A percentile compares a stretch with the other conserved stretches of the same genome.
Evolutionary conservation across 2,888 invertebrate genomes (phyloP).

Genomic region (Lasioglossum marginatum): DNA sequence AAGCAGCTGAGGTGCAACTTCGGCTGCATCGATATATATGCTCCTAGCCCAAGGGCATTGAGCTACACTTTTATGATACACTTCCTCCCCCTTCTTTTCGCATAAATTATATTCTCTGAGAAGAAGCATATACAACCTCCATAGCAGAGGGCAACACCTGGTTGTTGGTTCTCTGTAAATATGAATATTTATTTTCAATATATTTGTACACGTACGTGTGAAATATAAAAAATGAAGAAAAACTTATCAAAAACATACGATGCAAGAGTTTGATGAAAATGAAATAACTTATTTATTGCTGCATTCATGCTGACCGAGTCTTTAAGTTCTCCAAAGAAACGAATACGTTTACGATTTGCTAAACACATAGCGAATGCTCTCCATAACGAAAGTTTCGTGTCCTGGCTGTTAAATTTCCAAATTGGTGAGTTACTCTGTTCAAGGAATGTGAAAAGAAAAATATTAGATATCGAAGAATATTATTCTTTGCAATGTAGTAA

Average conservation of each 20-base stretch:
- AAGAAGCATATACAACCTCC: constrained; percentile 88
- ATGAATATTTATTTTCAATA: neutral
- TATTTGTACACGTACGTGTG: neutral
- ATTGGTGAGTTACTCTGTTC: constrained; percentile 84
- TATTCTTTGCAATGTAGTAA: constrained; percentile 1
- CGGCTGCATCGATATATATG: constrained; percentile 88
- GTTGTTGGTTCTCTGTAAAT: constrained; percentile 79
- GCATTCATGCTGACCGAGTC: constrained; percentile 72
- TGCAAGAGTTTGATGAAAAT: constrained; percentile 77
- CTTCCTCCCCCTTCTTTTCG: constrained; percentile 80
- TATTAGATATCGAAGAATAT: constrained; percentile 26
- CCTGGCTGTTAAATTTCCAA: constrained; percentile 85
- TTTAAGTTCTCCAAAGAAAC: constrained; percentile 66
- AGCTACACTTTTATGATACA: constrained; percentile 79
- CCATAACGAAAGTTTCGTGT: constrained; percentile 71
- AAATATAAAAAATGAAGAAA: neutral
- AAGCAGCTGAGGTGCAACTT: constrained; percentile 86
- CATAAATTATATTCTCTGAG: constrained; percentile 84
- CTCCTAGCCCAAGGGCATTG: constrained; percentile 83
- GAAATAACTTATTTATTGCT: constrained; percentile 78
- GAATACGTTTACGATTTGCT: constrained; percentile 76
- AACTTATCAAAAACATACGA: constrained; percentile 66
- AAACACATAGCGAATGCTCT: constrained; percentile 77
- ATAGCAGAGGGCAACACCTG: constrained; percentile 86
- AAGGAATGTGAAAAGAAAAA: constrained; percentile 38